Evolutionary conservation across 2,888 invertebrate genomes (phyloP).

Genomic region (Eurytoma californica): DNA sequence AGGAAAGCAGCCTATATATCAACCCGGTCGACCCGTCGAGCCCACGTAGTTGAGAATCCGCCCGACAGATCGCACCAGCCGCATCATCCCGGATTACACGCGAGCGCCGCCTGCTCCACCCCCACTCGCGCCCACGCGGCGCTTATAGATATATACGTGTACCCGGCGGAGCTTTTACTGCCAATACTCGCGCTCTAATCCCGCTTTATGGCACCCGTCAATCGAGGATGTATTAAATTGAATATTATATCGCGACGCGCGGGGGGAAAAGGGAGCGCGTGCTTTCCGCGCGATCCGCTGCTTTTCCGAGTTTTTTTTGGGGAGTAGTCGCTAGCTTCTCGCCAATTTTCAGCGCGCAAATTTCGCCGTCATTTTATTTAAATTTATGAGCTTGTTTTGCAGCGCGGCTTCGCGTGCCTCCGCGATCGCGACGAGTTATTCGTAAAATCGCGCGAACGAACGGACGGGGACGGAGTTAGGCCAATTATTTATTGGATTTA

Average conservation of each 20-base stretch:
- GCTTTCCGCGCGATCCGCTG: not conserved
- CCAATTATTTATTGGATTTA: not conserved
- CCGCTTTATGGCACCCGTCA: slow-evolving; percentile 52
- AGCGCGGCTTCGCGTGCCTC: not conserved
- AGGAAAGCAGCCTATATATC: slow-evolving; percentile 24
- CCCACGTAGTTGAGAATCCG: slow-evolving; percentile 19
- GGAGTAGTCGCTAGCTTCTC: slow-evolving; percentile 4
- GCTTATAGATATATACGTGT: slow-evolving; percentile 3
- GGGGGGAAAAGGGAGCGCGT: not conserved
- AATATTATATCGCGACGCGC: slow-evolving; percentile 47
- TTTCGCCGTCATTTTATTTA: slow-evolving; percentile 26
- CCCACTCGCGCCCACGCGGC: slow-evolving; percentile 7
- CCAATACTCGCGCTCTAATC: slow-evolving; percentile 58
- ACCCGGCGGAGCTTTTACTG: slow-evolving; percentile 57
- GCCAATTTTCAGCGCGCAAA: not conserved
- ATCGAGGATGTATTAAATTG: slow-evolving; percentile 51
- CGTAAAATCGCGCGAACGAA: not conserved
- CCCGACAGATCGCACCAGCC: slow-evolving; percentile 64
- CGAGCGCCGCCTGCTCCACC: slow-evolving; percentile 57
- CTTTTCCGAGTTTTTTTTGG: not conserved
- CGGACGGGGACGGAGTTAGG: not conserved
- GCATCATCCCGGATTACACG: slow-evolving; percentile 57
- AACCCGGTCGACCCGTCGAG: slow-evolving; percentile 1
- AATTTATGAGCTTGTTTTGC: slow-evolving; percentile 45
- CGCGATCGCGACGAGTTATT: slow-evolving; percentile 23